These are phyloP conservation scores for Dendroctonus valens DNA, from an alignment of 1,140 invertebrate genomes.

Conservation along the genomic window DNA sequence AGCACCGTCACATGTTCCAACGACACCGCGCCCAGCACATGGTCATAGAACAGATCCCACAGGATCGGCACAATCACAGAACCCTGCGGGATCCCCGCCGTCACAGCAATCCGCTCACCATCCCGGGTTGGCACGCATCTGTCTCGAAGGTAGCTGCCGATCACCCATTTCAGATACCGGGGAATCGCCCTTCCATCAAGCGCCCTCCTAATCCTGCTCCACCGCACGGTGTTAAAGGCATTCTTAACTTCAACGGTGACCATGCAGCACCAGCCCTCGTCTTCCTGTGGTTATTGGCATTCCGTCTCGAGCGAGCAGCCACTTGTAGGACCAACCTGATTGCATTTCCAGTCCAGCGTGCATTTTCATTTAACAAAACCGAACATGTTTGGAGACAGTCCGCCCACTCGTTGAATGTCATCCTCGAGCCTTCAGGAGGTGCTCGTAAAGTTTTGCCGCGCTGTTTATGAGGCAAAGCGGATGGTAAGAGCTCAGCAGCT, in stretches of 20 bases:
- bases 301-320: too few relatives aligned
- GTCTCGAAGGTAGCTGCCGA: slow-evolving; percentile 30
- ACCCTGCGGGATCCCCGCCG: slow-evolving; percentile 40
- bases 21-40: slow-evolving; percentile 32
- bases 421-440: slow-evolving; percentile 2
- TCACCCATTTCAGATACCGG: slow-evolving; percentile 16
- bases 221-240: slow-evolving; percentile 32
- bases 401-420: not conserved
- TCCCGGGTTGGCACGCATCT: slow-evolving; percentile 21
- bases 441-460: slow-evolving; percentile 11
- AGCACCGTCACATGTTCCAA: slow-evolving; percentile 29
- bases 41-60: slow-evolving; percentile 45
- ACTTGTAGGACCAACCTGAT: too few relatives aligned
- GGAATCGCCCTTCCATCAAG: slow-evolving; percentile 11
- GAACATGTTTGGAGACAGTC: not conserved
- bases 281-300: too few relatives aligned
- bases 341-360: too few relatives aligned
- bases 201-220: slow-evolving; percentile 20
- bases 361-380: slow-evolving; percentile 6
- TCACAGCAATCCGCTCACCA: not conserved
- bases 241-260: slow-evolving; percentile 34
- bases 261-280: slow-evolving; percentile 6
- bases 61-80: slow-evolving; percentile 43
- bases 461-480: slow-evolving; percentile 46
- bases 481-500: slow-evolving; percentile 35